A percentile compares a stretch with the other conserved stretches of the same genome.
Conservation (phyloP, 2,113 vertebrate genomes). For the Choloepus hoffmanni region DNA sequence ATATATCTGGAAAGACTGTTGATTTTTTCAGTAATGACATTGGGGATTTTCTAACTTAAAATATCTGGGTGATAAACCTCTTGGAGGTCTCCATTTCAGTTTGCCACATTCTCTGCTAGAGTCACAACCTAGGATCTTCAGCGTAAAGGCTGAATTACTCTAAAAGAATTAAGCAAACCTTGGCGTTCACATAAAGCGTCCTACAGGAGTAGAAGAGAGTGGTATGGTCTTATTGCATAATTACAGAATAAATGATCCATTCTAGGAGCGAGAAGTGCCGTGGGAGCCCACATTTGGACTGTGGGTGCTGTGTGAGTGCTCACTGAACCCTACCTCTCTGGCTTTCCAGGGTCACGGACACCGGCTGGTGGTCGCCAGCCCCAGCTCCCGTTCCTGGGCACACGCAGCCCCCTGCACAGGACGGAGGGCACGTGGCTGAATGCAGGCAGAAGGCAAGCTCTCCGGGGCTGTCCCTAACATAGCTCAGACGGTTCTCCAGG, state of each 20-base stretch:
- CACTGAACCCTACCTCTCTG: not conserved
- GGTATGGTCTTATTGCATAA: not conserved
- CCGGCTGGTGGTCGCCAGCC: not conserved
- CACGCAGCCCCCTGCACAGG: not conserved
- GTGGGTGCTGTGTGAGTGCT: not conserved
- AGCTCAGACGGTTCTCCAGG: not conserved
- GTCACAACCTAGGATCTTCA: not conserved
- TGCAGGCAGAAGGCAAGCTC: not conserved
- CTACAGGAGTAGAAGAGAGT: conserved; percentile 21
- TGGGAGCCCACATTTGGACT: not conserved
- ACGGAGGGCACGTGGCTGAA: not conserved
- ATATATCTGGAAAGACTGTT: not conserved
- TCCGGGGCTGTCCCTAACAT: not conserved
- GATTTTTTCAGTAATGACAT: conserved; percentile 4
- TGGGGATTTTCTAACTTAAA: conserved; percentile 15
- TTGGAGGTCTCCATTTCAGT: not conserved
- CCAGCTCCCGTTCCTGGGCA: not conserved
- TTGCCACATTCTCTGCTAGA: conserved; percentile 24
- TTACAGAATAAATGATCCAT: not conserved
- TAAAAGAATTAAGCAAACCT: conserved; percentile 29
- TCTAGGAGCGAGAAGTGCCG: not conserved
- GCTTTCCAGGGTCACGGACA: not conserved
- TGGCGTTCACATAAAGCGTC: not conserved
- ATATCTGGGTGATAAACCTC: not conserved
- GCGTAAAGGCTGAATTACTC: not conserved